Conservation (phyloP, 2,113 vertebrate genomes). For the Tricholaema leucomelas region DNA sequence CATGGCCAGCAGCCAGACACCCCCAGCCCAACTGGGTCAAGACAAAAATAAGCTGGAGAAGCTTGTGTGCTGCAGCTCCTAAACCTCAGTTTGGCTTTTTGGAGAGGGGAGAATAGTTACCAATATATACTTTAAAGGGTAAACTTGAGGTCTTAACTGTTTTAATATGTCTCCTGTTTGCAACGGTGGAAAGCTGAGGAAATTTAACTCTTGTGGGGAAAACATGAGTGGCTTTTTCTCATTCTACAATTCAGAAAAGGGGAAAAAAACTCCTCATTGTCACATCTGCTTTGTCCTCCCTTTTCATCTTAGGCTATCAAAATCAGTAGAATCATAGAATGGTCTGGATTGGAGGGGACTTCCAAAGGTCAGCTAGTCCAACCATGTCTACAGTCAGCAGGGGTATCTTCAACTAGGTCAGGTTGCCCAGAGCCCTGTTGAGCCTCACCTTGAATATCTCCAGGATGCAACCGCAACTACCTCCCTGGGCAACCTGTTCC, state of each 20-base stretch:
- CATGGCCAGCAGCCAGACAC: neutral
- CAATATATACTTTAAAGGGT: neutral
- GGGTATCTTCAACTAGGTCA: too few relatives aligned
- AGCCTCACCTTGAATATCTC: too few relatives aligned
- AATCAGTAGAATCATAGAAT: too few relatives aligned
- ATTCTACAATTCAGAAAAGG: neutral
- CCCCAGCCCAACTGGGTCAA: neutral
- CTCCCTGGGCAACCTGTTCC: too few relatives aligned
- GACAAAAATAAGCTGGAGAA: neutral
- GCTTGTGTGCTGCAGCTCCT: neutral
- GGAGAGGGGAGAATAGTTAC: neutral
- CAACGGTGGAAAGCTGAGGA: neutral
- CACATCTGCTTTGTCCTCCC: neutral
- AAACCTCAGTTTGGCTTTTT: neutral
- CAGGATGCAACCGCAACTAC: too few relatives aligned
- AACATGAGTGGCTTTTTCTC: neutral
- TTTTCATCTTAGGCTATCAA: neutral
- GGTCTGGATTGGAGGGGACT: too few relatives aligned
- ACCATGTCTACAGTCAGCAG: too few relatives aligned
- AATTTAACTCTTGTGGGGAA: neutral
- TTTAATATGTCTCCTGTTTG: neutral
- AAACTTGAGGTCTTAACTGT: neutral
- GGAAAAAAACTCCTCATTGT: fast-evolving
- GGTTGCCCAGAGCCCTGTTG: too few relatives aligned
- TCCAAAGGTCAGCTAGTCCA: too few relatives aligned